Evolutionary conservation across 2,113 vertebrate species (phyloP).

Genomic region (Tenrec ecaudatus): DNA sequence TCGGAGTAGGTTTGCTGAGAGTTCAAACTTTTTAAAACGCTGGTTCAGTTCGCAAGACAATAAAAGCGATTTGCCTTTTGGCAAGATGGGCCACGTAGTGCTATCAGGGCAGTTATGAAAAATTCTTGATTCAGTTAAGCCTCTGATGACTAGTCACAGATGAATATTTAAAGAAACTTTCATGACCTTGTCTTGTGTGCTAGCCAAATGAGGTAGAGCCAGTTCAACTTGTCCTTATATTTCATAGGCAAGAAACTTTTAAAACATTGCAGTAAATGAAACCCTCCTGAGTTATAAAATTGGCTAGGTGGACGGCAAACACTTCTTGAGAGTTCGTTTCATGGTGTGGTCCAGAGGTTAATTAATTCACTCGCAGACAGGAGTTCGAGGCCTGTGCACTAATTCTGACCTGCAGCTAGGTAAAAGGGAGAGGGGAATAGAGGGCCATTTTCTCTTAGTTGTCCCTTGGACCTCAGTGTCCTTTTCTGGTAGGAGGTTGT

Average conservation of each 20-base stretch:
- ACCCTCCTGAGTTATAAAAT: constrained; percentile 58
- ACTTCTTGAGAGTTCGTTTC: constrained; percentile 11
- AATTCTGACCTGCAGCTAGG: neutral
- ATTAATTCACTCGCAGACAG: neutral
- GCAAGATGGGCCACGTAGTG: constrained; percentile 48
- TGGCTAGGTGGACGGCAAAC: neutral
- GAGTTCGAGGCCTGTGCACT: neutral
- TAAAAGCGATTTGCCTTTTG: constrained; percentile 69
- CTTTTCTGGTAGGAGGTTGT: neutral
- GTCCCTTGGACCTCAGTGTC: neutral
- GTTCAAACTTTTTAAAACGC: constrained; percentile 61
- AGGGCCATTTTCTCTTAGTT: neutral
- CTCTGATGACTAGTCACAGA: constrained; percentile 47
- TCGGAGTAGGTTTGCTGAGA: neutral
- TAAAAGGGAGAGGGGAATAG: neutral
- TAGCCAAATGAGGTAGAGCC: constrained; percentile 3
- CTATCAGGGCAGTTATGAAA: constrained; percentile 29
- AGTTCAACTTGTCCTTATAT: neutral
- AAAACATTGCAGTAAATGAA: constrained; percentile 11
- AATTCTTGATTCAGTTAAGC: neutral
- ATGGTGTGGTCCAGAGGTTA: constrained; percentile 7
- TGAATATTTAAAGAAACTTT: constrained; percentile 54
- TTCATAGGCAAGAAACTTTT: neutral
- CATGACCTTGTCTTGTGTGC: neutral
- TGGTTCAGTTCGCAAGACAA: constrained; percentile 42